Evolutionary conservation across 2,797 vertebrate genomes (phyloP).

Genomic region (Enteromius treurensis): DNA sequence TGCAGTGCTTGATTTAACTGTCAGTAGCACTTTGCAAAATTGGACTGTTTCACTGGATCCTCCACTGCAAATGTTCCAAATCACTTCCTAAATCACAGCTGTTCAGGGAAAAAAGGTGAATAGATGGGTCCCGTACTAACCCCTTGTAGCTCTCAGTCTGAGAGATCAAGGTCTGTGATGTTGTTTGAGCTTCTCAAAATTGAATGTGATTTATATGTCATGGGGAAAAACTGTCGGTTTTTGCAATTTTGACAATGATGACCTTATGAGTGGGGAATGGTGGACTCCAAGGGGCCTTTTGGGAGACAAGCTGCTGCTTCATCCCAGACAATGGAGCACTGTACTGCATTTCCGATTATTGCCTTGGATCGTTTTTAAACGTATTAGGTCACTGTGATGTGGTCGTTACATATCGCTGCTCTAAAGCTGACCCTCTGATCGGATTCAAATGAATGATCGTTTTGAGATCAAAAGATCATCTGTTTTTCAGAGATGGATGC

Average conservation of each 20-base stretch:
- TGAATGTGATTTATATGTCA: slow-evolving; percentile 66
- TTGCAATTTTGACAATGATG: slow-evolving; percentile 68
- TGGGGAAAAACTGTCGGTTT: slow-evolving; percentile 67
- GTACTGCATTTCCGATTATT: slow-evolving; percentile 53
- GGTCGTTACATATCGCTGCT: slow-evolving; percentile 34
- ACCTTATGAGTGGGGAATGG: slow-evolving; percentile 74
- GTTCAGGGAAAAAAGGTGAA: slow-evolving; percentile 5
- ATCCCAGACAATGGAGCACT: slow-evolving; percentile 66
- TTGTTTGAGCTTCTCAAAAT: slow-evolving; percentile 62
- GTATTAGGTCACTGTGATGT: slow-evolving; percentile 52
- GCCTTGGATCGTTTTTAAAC: slow-evolving; percentile 58
- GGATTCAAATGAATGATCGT: slow-evolving; percentile 31
- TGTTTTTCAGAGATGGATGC: slow-evolving; percentile 27
- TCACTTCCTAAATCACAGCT: slow-evolving; percentile 56
- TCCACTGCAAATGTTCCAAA: slow-evolving; percentile 21
- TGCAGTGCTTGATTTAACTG: slow-evolving; percentile 34
- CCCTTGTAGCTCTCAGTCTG: slow-evolving; percentile 8
- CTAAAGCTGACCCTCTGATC: slow-evolving; percentile 42
- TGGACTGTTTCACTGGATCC: slow-evolving; percentile 20
- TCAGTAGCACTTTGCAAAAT: slow-evolving; percentile 28
- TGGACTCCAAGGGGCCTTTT: slow-evolving; percentile 67
- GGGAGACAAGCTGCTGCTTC: slow-evolving; percentile 70
- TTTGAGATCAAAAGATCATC: slow-evolving; percentile 44
- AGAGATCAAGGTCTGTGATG: slow-evolving; percentile 63
- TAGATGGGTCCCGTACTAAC: slow-evolving; percentile 7